These are phyloP conservation scores for Salmo trutta DNA, from an alignment of 2,797 vertebrate species.

Conservation along the genomic window DNA sequence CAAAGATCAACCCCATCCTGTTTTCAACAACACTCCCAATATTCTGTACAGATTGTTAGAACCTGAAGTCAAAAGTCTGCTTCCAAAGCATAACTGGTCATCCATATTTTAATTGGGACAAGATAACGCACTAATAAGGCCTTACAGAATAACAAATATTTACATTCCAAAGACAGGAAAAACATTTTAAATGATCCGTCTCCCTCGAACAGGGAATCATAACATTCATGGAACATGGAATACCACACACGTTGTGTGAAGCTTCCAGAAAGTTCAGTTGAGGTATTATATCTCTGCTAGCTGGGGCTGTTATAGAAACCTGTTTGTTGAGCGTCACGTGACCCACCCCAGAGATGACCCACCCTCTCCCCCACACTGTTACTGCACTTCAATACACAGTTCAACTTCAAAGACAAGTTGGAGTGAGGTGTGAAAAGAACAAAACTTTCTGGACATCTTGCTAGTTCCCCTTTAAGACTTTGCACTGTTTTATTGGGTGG, in stretches of 20 bases:
- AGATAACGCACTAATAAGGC: not conserved
- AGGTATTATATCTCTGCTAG: conserved; percentile 14
- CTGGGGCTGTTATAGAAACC: conserved; percentile 19
- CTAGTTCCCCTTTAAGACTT: conserved; percentile 2
- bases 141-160: conserved; percentile 6
- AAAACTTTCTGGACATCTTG: not conserved
- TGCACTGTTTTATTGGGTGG: not conserved
- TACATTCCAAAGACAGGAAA: conserved; percentile 3
- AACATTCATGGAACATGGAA: not conserved
- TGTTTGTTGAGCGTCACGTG: conserved; percentile 20
- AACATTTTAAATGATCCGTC: not conserved
- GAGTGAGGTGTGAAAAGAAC: too few relatives aligned
- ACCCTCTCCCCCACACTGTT: not conserved
- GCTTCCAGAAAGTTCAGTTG: conserved; percentile 3
- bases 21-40: not conserved
- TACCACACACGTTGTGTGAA: not conserved
- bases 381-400: not conserved
- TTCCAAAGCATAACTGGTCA: conserved; percentile 1
- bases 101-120: not conserved
- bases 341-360: not conserved
- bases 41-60: not conserved
- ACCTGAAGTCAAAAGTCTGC: not conserved
- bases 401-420: too few relatives aligned
- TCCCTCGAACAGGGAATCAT: not conserved
- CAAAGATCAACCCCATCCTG: conserved; percentile 12